A percentile compares a stretch with the other conserved stretches of the same genome.
phyloP scores from a whole-genome alignment of 1,140 invertebrate species.

The Coelopa frigida region DNA sequence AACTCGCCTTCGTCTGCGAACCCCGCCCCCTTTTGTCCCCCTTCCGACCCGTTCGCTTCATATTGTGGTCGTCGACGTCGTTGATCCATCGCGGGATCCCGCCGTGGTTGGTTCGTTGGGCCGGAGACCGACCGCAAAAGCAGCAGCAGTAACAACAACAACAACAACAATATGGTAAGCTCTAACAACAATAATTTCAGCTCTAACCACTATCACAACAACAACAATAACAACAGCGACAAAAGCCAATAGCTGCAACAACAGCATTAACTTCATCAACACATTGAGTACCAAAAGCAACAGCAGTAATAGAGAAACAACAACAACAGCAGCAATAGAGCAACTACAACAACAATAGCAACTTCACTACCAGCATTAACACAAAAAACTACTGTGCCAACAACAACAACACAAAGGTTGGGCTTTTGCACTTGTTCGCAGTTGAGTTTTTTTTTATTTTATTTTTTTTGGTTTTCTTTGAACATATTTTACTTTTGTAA shows the following conservation, averaged over 20 bases:
- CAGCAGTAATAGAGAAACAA: background rate
- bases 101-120: background rate
- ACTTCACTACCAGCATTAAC: no score
- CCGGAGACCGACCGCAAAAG: background rate
- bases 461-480: no score
- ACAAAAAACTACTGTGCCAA: no score
- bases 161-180: background rate
- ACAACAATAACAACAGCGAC: constrained; percentile 2
- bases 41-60: background rate
- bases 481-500: no score
- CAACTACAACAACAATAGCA: background rate
- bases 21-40: background rate
- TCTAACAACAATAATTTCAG: background rate
- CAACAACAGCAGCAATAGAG: constrained; percentile 8
- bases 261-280: no score
- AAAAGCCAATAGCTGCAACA: background rate
- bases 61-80: background rate
- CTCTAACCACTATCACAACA: constrained; percentile 4
- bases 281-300: constrained; percentile 1
- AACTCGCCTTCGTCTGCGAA: no score
- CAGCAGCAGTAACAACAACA: constrained; percentile 1
- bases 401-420: no score
- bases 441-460: no score
- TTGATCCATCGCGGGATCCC: background rate
- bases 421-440: no score